phyloP scores from a whole-genome alignment of 1,140 invertebrate genomes.

The Campoletis sonorensis region DNA sequence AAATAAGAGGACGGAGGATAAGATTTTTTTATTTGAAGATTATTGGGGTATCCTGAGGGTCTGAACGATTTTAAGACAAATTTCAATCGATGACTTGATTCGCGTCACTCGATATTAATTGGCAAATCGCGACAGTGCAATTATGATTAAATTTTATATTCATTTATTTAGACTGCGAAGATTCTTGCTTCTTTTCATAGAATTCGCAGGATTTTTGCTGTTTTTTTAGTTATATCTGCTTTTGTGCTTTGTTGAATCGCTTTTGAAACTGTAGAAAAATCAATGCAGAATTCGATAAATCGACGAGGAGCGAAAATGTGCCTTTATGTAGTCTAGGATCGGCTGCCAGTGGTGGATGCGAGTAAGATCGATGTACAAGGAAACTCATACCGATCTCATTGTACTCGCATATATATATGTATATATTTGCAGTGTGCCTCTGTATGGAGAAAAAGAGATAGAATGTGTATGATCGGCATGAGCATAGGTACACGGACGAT shows the following conservation, averaged over 20 bases:
- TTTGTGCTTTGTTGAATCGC: too few species aligned
- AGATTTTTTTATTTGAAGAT: not conserved
- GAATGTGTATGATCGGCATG: slow-evolving; percentile 2
- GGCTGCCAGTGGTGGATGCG: not conserved
- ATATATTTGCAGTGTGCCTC: too few species aligned
- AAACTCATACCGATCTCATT: slow-evolving; percentile 33
- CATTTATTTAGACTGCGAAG: too few species aligned
- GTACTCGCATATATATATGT: not conserved
- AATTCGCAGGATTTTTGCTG: too few species aligned
- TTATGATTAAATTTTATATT: too few species aligned
- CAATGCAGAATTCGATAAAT: slow-evolving; percentile 1
- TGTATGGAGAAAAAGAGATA: not conserved
- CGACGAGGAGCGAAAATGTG: not conserved
- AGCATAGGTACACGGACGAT: slow-evolving; percentile 18
- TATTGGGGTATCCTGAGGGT: not conserved
- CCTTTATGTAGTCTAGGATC: slow-evolving; percentile 10
- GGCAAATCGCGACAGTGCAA: not conserved
- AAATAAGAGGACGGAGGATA: not conserved
- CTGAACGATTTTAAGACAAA: too few species aligned
- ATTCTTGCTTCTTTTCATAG: too few species aligned
- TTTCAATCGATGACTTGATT: too few species aligned
- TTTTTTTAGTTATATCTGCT: not conserved
- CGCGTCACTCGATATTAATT: not conserved
- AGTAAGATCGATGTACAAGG: slow-evolving; percentile 40
- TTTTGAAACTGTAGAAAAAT: not conserved